Evolutionary conservation across 2,888 invertebrate species (phyloP).

Genomic region (Helleia helle): DNA sequence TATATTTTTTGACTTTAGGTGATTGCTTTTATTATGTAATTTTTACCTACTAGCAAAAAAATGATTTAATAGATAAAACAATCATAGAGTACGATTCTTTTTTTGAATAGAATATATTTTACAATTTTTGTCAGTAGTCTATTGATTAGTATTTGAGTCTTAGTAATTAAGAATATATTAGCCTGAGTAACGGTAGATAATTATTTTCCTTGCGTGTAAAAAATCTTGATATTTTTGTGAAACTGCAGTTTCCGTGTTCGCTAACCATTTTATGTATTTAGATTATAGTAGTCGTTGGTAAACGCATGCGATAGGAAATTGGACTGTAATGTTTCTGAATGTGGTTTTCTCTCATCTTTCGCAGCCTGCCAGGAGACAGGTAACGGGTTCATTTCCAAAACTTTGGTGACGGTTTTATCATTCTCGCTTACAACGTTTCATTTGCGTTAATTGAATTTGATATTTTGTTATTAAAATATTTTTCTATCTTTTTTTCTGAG

Average conservation of each 20-base stretch:
- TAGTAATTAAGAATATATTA: conserved; percentile 11
- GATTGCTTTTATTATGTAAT: too few species aligned
- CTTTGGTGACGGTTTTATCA: neutral
- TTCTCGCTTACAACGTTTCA: too few species aligned
- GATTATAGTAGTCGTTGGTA: conserved; percentile 17
- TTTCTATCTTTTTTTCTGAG: too few species aligned
- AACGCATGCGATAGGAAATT: conserved; percentile 58
- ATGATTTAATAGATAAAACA: too few species aligned
- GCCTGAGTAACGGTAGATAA: conserved; percentile 14
- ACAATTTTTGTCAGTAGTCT: too few species aligned
- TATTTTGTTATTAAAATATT: too few species aligned
- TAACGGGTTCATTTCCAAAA: conserved; percentile 35
- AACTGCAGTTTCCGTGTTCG: conserved; percentile 64
- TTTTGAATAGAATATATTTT: too few species aligned
- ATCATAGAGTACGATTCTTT: too few species aligned
- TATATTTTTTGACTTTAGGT: too few species aligned
- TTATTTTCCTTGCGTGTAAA: conserved; percentile 64
- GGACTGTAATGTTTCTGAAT: conserved; percentile 70
- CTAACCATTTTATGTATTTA: conserved; percentile 43
- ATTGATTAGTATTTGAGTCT: neutral
- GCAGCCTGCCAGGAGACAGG: conserved; percentile 75
- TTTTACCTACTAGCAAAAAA: too few species aligned
- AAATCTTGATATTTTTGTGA: conserved; percentile 67
- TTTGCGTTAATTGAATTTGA: too few species aligned
- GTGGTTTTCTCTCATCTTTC: conserved; percentile 72